These are phyloP conservation scores for Drosophila mayri DNA, from an alignment of 1,140 invertebrate species.

Conservation along the genomic window DNA sequence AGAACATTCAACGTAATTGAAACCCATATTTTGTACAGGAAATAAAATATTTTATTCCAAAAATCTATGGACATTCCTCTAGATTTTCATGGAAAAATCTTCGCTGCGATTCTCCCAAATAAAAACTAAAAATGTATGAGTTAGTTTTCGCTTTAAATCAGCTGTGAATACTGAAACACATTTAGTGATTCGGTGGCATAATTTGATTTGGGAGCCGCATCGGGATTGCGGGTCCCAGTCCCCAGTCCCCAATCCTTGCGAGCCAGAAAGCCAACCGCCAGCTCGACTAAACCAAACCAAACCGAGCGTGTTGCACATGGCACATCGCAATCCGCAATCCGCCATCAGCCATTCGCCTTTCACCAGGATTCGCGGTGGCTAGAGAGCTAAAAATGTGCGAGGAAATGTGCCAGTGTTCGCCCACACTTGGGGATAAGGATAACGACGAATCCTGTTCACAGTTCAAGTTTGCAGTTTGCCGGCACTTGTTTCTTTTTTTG, in stretches of 20 bases:
- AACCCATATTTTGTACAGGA: not conserved
- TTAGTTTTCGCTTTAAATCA: slow-evolving; percentile 15
- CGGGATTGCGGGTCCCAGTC: slow-evolving; percentile 8
- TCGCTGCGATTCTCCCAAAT: not conserved
- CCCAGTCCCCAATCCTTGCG: not conserved
- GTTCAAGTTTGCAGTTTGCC: slow-evolving; percentile 57
- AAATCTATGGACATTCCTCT: not conserved
- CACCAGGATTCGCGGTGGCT: slow-evolving; percentile 60
- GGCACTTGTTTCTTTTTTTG: slow-evolving; percentile 31
- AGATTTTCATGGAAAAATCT: not conserved
- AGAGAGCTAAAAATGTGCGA: slow-evolving; percentile 27
- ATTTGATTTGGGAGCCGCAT: slow-evolving; percentile 29
- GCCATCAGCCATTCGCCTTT: slow-evolving; percentile 20
- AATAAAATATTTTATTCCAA: not conserved
- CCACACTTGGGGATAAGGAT: slow-evolving; percentile 33
- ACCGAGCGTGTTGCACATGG: slow-evolving; percentile 57
- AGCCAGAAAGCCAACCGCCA: slow-evolving; percentile 10
- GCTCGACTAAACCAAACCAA: slow-evolving; percentile 49
- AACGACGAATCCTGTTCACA: slow-evolving; percentile 31
- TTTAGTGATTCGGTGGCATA: slow-evolving; percentile 25
- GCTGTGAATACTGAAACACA: slow-evolving; percentile 20
- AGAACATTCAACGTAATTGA: not conserved
- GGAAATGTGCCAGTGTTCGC: slow-evolving; percentile 37
- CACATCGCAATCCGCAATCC: slow-evolving; percentile 48
- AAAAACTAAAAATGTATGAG: not conserved